Conservation (phyloP, 2,888 invertebrate genomes). For the Noctua janthina region DNA sequence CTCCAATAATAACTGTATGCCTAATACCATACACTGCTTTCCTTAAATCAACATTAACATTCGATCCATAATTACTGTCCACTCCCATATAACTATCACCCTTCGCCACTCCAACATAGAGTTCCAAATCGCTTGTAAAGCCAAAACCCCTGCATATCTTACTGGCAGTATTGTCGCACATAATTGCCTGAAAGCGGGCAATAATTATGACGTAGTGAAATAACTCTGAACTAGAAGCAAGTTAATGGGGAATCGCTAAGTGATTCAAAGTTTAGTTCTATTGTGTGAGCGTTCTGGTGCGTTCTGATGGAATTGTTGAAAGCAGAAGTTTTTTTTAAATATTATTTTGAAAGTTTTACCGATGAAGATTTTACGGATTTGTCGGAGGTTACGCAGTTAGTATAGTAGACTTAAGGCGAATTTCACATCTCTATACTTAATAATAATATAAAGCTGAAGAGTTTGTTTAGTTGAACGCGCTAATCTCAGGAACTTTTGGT, state of each 20-base stretch:
- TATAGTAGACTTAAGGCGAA: neutral
- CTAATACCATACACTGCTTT: constrained; percentile 10
- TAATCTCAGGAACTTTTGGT: too few species aligned
- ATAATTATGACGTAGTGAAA: constrained; percentile 66
- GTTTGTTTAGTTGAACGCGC: too few species aligned
- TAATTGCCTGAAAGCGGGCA: constrained; percentile 62
- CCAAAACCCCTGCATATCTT: constrained; percentile 30
- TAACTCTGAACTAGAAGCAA: constrained; percentile 64
- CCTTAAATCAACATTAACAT: constrained; percentile 40
- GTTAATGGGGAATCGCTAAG: constrained; percentile 65
- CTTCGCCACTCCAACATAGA: fast-evolving
- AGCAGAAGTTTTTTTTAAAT: constrained; percentile 6
- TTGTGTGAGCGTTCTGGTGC: constrained; percentile 44
- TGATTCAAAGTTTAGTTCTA: constrained; percentile 67
- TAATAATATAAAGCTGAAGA: too few species aligned
- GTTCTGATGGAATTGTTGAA: constrained; percentile 43
- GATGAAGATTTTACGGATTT: neutral
- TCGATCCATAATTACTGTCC: constrained; percentile 10
- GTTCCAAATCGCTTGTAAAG: constrained; percentile 10
- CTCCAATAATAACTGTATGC: constrained; percentile 1
- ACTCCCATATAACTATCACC: neutral
- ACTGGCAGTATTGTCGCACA: constrained; percentile 50
- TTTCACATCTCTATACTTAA: too few species aligned
- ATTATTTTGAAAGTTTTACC: constrained; percentile 1
- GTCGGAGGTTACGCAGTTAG: neutral